Conservation (phyloP, 2,113 vertebrate genomes). For the Bettongia penicillata region DNA sequence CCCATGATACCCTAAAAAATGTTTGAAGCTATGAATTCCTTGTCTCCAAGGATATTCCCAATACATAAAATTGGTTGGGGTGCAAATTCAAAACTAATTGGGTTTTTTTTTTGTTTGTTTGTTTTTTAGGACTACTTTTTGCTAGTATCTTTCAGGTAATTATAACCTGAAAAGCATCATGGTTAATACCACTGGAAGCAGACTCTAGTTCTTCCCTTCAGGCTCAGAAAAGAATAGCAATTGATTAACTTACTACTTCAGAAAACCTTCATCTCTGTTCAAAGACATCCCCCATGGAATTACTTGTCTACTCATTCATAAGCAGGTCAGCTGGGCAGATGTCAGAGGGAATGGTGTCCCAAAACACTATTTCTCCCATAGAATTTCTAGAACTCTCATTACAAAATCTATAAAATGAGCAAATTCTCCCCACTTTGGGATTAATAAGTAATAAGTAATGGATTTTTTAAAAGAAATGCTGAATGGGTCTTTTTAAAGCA, state of each 20-base stretch:
- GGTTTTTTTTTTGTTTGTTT: not conserved
- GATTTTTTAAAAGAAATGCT: not conserved
- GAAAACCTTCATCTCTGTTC: not conserved
- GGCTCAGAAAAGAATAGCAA: not conserved
- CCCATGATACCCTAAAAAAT: not conserved
- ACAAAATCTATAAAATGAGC: not conserved
- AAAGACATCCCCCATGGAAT: not conserved
- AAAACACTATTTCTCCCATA: not conserved
- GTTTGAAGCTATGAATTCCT: not conserved
- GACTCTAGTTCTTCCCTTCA: not conserved
- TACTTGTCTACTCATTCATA: not conserved
- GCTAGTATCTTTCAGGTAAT: not conserved
- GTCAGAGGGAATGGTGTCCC: not conserved
- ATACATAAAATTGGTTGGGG: not conserved
- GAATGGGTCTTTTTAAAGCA: not conserved
- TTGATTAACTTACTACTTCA: not conserved
- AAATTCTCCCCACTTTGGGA: not conserved
- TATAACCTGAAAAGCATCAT: not conserved
- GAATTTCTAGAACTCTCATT: not conserved
- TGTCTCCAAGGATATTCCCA: not conserved
- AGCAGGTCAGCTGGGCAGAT: not conserved
- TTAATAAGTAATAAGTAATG: not conserved
- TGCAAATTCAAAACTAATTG: not conserved
- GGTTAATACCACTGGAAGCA: not conserved
- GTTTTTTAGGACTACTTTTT: not conserved